These are phyloP conservation scores for Natator depressus DNA, from an alignment of 2,113 vertebrate species.

Conservation along the genomic window DNA sequence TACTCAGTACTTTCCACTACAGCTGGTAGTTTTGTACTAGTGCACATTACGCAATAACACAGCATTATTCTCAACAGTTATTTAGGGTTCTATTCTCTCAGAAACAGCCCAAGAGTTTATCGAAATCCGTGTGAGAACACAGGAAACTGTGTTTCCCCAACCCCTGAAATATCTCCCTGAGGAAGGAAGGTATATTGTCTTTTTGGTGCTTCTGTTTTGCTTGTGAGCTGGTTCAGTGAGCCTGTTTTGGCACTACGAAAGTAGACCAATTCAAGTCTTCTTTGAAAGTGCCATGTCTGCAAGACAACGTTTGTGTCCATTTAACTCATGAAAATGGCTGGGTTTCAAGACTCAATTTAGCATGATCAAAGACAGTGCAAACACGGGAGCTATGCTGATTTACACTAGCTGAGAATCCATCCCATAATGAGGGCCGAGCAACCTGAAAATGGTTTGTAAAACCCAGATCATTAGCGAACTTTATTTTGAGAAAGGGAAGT, in stretches of 20 bases:
- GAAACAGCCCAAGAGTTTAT: slow-evolving; percentile 63
- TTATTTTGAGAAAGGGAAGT: slow-evolving; percentile 59
- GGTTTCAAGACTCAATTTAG: slow-evolving; percentile 54
- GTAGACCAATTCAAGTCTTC: slow-evolving; percentile 64
- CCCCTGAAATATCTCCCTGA: slow-evolving; percentile 82
- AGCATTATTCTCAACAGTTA: slow-evolving; percentile 5
- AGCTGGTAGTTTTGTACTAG: not conserved
- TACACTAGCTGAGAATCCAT: not conserved
- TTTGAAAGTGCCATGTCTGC: slow-evolving; percentile 64
- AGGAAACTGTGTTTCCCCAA: slow-evolving; percentile 80
- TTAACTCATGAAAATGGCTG: slow-evolving; percentile 57
- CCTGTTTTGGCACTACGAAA: slow-evolving; percentile 59
- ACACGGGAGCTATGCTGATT: slow-evolving; percentile 4
- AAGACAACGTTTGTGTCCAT: slow-evolving; percentile 61
- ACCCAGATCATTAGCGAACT: not conserved
- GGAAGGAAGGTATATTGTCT: slow-evolving; percentile 85
- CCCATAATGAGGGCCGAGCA: not conserved
- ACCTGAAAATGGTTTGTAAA: not conserved
- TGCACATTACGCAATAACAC: not conserved
- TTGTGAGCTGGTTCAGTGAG: slow-evolving; percentile 63
- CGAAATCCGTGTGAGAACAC: slow-evolving; percentile 81
- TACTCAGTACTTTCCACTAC: slow-evolving; percentile 18
- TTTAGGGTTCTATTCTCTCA: slow-evolving; percentile 46
- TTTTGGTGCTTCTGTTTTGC: slow-evolving; percentile 77
- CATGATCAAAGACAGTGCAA: slow-evolving; percentile 49